Evolutionary conservation across 2,797 vertebrate species (phyloP), one percentile per base, ranked within the genome.

Genomic region (Sebastes kiyomatsui): DNA sequence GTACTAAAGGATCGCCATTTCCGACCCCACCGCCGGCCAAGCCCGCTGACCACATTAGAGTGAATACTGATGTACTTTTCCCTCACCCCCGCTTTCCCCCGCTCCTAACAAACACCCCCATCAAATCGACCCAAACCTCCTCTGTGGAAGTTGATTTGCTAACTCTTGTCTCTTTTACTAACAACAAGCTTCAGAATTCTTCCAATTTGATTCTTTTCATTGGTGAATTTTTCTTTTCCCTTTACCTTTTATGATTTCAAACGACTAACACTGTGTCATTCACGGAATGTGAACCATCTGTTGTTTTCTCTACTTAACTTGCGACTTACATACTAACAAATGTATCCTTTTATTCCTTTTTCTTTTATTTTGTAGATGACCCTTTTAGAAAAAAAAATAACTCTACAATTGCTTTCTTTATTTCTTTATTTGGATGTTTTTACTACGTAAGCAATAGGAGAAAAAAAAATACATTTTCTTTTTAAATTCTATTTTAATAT

Each of bases 231-330:
- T 92, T 87, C 32, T 87, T 94, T 94, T 86, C 74, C 85, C 88
- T 38, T 92, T 90, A 87, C 90, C 88, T 91, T 85, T 91, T 95
- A 92, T 94, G 52, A 93, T 95, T 94, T 93, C 87, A 0, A 90
- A 94, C 84, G 81, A 97, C 97, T 98, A 97, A 98, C 97, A 96
- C 95, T 96, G 90, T 96, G 92, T 96, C 97, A 97, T 95, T 95
- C 94, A 96, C 95, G 95, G 97, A 97, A 97, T 97, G 97, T 96
- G 77, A 94, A 85, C 94, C 96, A 97, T 97, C 93, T 94, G 92
- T 96, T 94, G 92, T 95, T 96, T 95, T 93, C 91, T 94, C 88
- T 93, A 96, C 93, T 94, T 96, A 95, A 96, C 95, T 93, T 96
- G 93, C 93, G 86, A 95, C 93, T 94, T 94, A 94, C 96, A 92